phyloP scores from a whole-genome alignment of 2,888 invertebrate species.

The Patella pellucida region DNA sequence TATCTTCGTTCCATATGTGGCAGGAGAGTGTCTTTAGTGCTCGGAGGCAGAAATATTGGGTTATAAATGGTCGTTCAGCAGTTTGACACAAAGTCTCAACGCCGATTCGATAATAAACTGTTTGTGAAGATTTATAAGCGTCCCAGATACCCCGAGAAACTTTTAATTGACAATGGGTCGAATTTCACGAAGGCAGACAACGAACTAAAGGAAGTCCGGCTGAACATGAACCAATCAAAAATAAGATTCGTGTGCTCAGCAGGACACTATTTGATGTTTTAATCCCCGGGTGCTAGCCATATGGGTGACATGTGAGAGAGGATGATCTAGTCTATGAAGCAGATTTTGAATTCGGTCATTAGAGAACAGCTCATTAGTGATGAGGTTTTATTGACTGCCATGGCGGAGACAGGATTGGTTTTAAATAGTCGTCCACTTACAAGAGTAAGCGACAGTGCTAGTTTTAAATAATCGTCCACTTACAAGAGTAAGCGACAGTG shows the following conservation, averaged over 20 bases:
- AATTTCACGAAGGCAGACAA: constrained; percentile 26
- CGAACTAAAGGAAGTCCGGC: constrained; percentile 20
- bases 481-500: too few relatives aligned
- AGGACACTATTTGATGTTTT: constrained; percentile 24
- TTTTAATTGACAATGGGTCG: constrained; percentile 26
- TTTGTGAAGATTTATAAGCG: constrained; percentile 15
- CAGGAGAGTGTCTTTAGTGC: not conserved
- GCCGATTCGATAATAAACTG: constrained; percentile 24
- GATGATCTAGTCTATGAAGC: constrained; percentile 33
- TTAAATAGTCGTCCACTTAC: constrained; percentile 34
- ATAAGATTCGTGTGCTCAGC: constrained; percentile 13
- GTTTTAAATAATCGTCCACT: too few relatives aligned
- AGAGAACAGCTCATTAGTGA: constrained; percentile 8
- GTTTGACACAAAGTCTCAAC: constrained; percentile 16
- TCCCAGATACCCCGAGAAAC: constrained; percentile 14
- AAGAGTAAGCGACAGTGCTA: not conserved
- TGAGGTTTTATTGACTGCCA: constrained; percentile 33
- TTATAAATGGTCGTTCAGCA: not conserved
- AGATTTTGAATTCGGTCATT: constrained; percentile 9
- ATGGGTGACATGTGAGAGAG: constrained; percentile 37
- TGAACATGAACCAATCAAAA: constrained; percentile 14
- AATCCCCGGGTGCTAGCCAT: constrained; percentile 30
- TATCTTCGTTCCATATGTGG: constrained; percentile 12
- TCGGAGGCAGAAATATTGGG: constrained; percentile 23
- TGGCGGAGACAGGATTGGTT: constrained; percentile 30